phyloP scores from a whole-genome alignment of 2,888 invertebrate species.

The Leptinotarsa tumamoca region DNA sequence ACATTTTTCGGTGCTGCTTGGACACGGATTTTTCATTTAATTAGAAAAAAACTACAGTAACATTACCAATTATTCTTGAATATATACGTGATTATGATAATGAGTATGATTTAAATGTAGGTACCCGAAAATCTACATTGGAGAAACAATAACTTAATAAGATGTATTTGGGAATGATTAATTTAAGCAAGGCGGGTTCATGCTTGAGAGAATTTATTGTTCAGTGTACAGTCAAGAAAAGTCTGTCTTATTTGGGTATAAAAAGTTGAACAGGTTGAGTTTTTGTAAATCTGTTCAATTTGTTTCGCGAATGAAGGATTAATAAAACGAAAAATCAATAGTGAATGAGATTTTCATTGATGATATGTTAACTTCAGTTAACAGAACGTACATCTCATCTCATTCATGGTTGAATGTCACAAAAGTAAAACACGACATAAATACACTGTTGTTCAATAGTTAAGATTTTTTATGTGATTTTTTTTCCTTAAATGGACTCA shows the following conservation, averaged over 20 bases:
- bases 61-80: slow-evolving; percentile 2
- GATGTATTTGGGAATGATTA: slow-evolving; percentile 7
- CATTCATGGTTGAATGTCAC: no score
- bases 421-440: no score
- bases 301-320: no score
- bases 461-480: no score
- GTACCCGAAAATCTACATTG: background rate
- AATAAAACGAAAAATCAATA: no score
- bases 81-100: slow-evolving; percentile 10
- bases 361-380: no score
- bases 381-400: no score
- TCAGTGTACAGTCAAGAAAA: background rate
- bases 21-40: background rate
- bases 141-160: slow-evolving; percentile 16
- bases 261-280: no score
- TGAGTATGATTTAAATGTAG: background rate
- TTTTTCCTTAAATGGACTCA: no score
- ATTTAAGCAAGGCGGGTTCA: slow-evolving; percentile 2
- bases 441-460: no score
- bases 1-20: background rate
- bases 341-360: no score
- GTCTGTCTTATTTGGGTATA: background rate
- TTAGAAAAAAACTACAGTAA: background rate
- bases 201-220: slow-evolving; percentile 3
- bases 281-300: no score